phyloP scores from a whole-genome alignment of 2,113 vertebrate genomes.

The Narcine bancroftii region DNA sequence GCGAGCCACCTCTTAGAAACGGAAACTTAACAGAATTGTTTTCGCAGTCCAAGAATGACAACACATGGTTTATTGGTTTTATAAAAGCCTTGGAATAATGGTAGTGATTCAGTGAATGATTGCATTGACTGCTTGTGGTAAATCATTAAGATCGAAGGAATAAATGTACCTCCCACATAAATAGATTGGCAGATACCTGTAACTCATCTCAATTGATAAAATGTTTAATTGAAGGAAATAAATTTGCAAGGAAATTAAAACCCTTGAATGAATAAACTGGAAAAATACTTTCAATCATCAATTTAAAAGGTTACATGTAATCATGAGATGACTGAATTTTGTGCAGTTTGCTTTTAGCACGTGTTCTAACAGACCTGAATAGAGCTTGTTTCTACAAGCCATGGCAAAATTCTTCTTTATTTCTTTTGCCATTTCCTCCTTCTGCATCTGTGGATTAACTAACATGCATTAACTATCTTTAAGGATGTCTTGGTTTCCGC shows the following conservation, averaged over 20 bases:
- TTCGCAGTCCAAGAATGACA: not conserved
- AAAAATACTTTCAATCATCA: not conserved
- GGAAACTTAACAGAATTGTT: not conserved
- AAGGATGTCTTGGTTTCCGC: not conserved
- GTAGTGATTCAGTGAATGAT: not conserved
- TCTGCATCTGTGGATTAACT: not conserved
- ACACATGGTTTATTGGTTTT: not conserved
- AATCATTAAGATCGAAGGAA: not conserved
- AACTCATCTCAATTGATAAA: not conserved
- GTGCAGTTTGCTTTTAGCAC: not conserved
- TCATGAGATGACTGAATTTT: not conserved
- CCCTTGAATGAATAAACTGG: not conserved
- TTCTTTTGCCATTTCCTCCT: conserved; percentile 26
- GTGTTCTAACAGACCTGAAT: not conserved
- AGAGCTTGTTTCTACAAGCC: not conserved
- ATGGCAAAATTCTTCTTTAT: not conserved
- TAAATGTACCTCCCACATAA: not conserved
- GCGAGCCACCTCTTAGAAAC: not conserved
- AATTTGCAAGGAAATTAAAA: not conserved
- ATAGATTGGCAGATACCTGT: not conserved
- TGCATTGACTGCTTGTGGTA: not conserved
- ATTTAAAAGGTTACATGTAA: not conserved
- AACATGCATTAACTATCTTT: not conserved
- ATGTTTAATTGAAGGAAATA: not conserved
- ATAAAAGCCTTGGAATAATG: not conserved